A percentile compares a stretch with the other conserved stretches of the same genome.
Conservation (phyloP, 1,140 invertebrate genomes). For the Drosophila miranda region DNA sequence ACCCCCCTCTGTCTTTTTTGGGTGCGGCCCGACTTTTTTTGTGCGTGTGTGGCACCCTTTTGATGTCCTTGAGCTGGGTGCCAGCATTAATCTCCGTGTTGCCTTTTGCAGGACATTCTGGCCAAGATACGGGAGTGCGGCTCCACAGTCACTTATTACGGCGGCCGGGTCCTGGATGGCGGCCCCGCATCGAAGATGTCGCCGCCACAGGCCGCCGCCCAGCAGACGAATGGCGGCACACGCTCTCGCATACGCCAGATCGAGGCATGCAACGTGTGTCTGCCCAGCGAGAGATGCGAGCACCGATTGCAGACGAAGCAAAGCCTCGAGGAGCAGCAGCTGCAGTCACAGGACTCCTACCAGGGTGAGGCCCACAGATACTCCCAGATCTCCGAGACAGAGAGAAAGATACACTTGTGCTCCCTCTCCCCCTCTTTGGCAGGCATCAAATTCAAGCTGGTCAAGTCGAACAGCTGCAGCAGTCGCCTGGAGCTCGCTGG, state of each 20-base stretch:
- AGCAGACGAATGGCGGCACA: constrained; percentile 35
- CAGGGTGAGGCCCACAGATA: constrained; percentile 47
- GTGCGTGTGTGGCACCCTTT: constrained; percentile 26
- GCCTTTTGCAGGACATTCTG: constrained; percentile 87
- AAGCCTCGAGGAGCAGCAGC: neutral
- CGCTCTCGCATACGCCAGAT: constrained; percentile 68
- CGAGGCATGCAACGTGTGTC: constrained; percentile 63
- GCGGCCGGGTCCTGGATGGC: constrained; percentile 89
- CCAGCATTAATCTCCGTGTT: neutral
- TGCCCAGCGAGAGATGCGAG: constrained; percentile 47
- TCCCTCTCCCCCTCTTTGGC: constrained; percentile 20
- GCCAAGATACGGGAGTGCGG: constrained; percentile 93
- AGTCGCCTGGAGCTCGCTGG: constrained; percentile 90
- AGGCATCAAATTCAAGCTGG: constrained; percentile 89
- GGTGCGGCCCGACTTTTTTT: constrained; percentile 23
- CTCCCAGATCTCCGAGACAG: neutral
- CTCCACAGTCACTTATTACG: constrained; percentile 93
- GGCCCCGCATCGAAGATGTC: constrained; percentile 84
- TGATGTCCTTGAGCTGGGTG: neutral
- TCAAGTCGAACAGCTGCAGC: constrained; percentile 93
- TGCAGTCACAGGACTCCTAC: constrained; percentile 63
- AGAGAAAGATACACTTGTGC: neutral
- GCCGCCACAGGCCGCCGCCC: constrained; percentile 59
- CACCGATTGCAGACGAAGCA: constrained; percentile 51
- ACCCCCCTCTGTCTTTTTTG: neutral